A percentile compares a stretch with the other conserved stretches of the same genome.
phyloP scores from a whole-genome alignment of 2,113 vertebrate species.

The Setophaga coronata region DNA sequence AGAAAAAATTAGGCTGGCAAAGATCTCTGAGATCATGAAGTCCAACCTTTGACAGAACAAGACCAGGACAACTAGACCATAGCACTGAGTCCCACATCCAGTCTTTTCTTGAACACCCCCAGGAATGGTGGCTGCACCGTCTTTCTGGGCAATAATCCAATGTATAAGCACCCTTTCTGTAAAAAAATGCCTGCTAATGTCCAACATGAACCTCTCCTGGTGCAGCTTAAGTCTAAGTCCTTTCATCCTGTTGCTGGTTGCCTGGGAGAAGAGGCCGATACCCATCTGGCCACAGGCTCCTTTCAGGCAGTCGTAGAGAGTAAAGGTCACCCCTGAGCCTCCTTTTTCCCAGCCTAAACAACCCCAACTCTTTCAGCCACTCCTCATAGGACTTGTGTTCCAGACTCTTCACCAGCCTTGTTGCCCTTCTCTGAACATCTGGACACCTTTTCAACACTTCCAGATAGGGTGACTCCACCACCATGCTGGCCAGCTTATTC shows the following conservation, averaged over 20 bases:
- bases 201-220: not conserved
- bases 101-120: not conserved
- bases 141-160: not conserved
- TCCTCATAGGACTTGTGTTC: not conserved
- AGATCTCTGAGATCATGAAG: not conserved
- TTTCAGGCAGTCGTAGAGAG: not conserved
- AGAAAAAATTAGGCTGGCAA: not conserved
- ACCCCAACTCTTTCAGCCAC: not conserved
- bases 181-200: not conserved
- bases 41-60: not conserved
- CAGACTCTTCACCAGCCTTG: not conserved
- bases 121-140: not conserved
- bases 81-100: not conserved
- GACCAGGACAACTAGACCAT: not conserved
- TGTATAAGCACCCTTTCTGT: not conserved
- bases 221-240: not conserved
- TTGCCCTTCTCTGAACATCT: not conserved
- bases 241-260: not conserved
- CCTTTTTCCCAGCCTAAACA: not conserved
- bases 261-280: not conserved
- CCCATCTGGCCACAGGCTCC: rapidly evolving
- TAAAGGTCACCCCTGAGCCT: not conserved
- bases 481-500: not conserved
- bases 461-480: not conserved
- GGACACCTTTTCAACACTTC: not conserved